Conservation (phyloP, 1,140 invertebrate genomes). For the Macrobrachium rosenbergii region DNA sequence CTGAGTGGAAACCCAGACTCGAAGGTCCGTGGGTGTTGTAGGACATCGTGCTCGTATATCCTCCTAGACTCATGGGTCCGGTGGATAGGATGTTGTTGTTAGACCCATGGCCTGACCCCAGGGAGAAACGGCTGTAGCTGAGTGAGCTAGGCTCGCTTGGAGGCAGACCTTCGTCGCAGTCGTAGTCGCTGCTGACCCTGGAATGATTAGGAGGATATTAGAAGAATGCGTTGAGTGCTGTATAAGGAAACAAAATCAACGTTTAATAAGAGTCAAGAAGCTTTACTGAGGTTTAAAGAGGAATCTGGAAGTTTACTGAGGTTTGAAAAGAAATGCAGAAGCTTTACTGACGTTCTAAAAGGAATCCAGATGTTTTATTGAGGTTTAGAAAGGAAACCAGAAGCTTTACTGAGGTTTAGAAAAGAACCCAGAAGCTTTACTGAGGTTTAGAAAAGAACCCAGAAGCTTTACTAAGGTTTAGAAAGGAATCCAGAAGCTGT, state of each 20-base stretch:
- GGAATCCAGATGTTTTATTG: too few species aligned
- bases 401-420: too few species aligned
- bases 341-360: too few species aligned
- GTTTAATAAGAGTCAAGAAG: too few species aligned
- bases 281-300: too few species aligned
- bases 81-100: constrained; percentile 29
- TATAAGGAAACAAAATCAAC: not conserved
- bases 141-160: not conserved
- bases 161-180: not conserved
- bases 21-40: constrained; percentile 25
- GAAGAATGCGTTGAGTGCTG: not conserved
- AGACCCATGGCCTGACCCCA: constrained; percentile 29
- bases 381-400: too few species aligned
- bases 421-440: too few species aligned
- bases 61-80: constrained; percentile 41
- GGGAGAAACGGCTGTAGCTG: constrained; percentile 42
- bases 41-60: not conserved
- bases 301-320: too few species aligned
- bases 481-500: too few species aligned
- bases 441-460: too few species aligned
- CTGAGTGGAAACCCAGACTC: constrained; percentile 26
- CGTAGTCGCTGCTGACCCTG: constrained; percentile 12
- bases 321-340: too few species aligned
- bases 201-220: not conserved
- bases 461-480: too few species aligned